Evolutionary conservation across 2,113 vertebrate genomes (phyloP), one percentile per base, ranked within the genome.

Genomic region (Bothrops jararaca): DNA sequence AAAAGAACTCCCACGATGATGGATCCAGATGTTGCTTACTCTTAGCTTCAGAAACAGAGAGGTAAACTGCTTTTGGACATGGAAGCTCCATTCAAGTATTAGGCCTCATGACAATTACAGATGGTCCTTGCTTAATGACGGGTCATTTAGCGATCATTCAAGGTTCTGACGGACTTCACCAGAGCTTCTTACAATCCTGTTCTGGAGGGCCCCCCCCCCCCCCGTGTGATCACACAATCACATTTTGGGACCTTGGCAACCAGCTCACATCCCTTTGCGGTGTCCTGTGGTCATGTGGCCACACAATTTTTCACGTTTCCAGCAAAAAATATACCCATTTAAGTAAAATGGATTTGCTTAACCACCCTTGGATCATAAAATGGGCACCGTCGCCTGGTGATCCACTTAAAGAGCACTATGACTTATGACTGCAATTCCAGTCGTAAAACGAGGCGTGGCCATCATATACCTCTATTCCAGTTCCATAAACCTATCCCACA

Each of bases 361-460:
- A 64, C 4, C 26, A 29, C 11, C 26, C 12, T 0, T n/a, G 26
- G 26, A 29, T n/a, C 26, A 64, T 29, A 13, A 64, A 29, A n/a
- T 64, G 12, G 26, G 11, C 26, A n/a, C 1, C 0, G 60, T n/a
- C 4, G 4, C 3, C 0, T 13, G 26, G 60, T 29, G 26, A 5
- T 11, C 11, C 12, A 5, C 11, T 64, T 13, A 64, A 64, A 0
- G 24, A 60, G 3, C 24, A 1, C 57, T 24, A 60, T 2, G 7
- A 26, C 10, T 26, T 60, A 26, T 29, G 60, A 13, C 60, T 13
- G 60, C 26, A n/a, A 64, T n/a, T n/a, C 26, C 26, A 64, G 60
- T 26, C 26, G 3, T 29, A 29, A 64, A 64, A 12, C 1, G 29
- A 64, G 26, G 58, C 26, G 4, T 26, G 26, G 3, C 9, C 58